Base-by-base conservation (phyloP, 1,140 invertebrate genomes). In the Branchinecta lynchi region DNA sequence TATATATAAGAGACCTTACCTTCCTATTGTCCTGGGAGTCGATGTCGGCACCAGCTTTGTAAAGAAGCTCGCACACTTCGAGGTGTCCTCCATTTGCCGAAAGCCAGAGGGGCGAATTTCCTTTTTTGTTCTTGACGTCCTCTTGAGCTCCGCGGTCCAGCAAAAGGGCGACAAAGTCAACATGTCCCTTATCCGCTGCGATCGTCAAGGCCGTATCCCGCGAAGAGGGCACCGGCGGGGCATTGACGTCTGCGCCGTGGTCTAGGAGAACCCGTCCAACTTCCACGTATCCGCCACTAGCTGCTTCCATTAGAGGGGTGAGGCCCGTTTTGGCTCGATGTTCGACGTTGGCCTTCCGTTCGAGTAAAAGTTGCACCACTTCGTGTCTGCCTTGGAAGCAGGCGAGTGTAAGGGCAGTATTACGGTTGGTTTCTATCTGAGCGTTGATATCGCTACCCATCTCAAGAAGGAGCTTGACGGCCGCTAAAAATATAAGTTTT, bases 361-460 rank as follows among this genome's bases (percentile, higher is more conserved):
- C 93, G 0, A 99, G 84, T 32, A 99, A 82, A 15, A 99, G 82
- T 77, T 89, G 92, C 9, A 99, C 96, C 44, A 99, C 96, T 79
- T 99, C 96, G 78, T 96, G 92, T 69, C 96, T 85, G 72, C 96
- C 96, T 86, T 99, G 96, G 80, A 99, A 99, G 79, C 97, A 99
- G 7, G 97, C 97, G 60, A 99, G 83, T 9, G 97, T 99, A 68
- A 99, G 81, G 7, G 97, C 97, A 12, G 97, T 99, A 79, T 99
- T 99, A 65, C 95, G 82, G 80, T 99, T 99, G 5, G 97, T 99
- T 80, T 99, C 97, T 75, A 99, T 99, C 83, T 98, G 93, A 68
- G 96, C 96, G 83, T 99, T 99, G 72, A 99, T 99, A 79, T 99
- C 97, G 77, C 93, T 96, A 69, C 96, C 96, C 87, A 93, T 95